These are phyloP conservation scores for Distichodus sexfasciatus DNA, from an alignment of 2,797 vertebrate species.

Conservation along the genomic window DNA sequence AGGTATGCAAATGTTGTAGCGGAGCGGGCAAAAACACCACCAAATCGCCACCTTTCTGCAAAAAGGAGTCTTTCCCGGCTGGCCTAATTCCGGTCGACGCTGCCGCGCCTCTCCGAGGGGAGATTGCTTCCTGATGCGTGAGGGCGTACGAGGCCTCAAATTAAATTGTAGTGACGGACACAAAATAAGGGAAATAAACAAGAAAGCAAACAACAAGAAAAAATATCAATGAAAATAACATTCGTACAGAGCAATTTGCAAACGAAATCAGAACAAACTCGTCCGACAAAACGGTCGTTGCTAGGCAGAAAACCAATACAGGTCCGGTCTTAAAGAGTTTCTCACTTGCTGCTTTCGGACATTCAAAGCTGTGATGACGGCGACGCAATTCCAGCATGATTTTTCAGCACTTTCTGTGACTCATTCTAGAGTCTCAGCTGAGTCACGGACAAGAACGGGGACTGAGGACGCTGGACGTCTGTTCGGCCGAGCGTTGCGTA, in stretches of 20 bases:
- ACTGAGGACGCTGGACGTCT: constrained; percentile 20
- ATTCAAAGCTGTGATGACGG: constrained; percentile 47
- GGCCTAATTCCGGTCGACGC: constrained; percentile 38
- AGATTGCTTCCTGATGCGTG: constrained; percentile 30
- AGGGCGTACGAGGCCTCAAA: constrained; percentile 35
- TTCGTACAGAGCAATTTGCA: constrained; percentile 13
- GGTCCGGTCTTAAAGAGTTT: constrained; percentile 28
- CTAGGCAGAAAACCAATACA: constrained; percentile 23
- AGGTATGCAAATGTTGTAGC: constrained; percentile 47
- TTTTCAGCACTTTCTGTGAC: constrained; percentile 2
- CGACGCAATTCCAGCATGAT: constrained; percentile 34
- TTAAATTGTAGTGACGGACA: constrained; percentile 44
- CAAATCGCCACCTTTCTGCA: constrained; percentile 32
- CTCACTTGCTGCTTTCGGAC: constrained; percentile 14
- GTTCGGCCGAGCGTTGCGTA: constrained; percentile 5
- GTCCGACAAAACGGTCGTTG: no score
- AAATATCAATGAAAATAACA: constrained; percentile 21
- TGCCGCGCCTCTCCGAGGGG: constrained; percentile 19
- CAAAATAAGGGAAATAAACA: constrained; percentile 36
- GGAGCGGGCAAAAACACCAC: constrained; percentile 36
- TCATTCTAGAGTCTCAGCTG: constrained; percentile 24
- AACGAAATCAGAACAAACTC: no score
- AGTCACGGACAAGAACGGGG: constrained; percentile 24
- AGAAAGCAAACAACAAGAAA: constrained; percentile 14
- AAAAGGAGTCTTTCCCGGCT: constrained; percentile 21